These are phyloP conservation scores for Scaptomyza hsui DNA, from an alignment of 1,140 invertebrate species.

Conservation along the genomic window DNA sequence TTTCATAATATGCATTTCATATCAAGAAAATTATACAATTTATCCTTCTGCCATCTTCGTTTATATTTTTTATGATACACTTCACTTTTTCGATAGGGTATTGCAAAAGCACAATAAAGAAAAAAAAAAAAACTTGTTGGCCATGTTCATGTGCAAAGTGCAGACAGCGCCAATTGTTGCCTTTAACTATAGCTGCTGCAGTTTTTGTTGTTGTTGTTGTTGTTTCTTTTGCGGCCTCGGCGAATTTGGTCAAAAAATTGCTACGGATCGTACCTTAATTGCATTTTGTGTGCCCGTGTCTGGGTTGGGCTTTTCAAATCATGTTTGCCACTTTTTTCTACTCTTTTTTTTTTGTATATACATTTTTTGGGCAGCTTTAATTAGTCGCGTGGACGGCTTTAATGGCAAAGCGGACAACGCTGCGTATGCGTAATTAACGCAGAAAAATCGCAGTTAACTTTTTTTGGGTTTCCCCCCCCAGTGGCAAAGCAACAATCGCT, in stretches of 20 bases:
- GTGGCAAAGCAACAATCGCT: neutral
- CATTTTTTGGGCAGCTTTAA: conserved; percentile 45
- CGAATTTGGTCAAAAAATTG: conserved; percentile 66
- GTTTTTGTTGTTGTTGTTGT: conserved; percentile 18
- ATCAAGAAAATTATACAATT: no score
- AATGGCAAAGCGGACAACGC: conserved; percentile 41
- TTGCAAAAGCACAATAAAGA: conserved; percentile 4
- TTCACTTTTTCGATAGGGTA: conserved; percentile 12
- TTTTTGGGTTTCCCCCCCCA: conserved; percentile 1
- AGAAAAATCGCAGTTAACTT: conserved; percentile 52
- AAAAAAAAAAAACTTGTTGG: conserved; percentile 60
- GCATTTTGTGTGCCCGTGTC: conserved; percentile 46
- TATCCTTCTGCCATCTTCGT: no score
- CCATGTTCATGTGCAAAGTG: conserved; percentile 48
- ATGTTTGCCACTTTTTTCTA: conserved; percentile 13
- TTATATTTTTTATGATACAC: neutral
- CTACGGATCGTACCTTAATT: conserved; percentile 58
- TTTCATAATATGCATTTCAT: no score
- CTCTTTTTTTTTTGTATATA: neutral
- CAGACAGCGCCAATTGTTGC: conserved; percentile 24
- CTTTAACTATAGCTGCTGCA: conserved; percentile 10
- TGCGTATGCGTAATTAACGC: conserved; percentile 72
- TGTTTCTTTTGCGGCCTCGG: conserved; percentile 23
- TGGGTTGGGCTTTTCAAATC: conserved; percentile 27
- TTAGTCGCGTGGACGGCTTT: conserved; percentile 40